Evolutionary conservation across 2,113 vertebrate genomes (phyloP).

Genomic region (Corythoichthys intestinalis): DNA sequence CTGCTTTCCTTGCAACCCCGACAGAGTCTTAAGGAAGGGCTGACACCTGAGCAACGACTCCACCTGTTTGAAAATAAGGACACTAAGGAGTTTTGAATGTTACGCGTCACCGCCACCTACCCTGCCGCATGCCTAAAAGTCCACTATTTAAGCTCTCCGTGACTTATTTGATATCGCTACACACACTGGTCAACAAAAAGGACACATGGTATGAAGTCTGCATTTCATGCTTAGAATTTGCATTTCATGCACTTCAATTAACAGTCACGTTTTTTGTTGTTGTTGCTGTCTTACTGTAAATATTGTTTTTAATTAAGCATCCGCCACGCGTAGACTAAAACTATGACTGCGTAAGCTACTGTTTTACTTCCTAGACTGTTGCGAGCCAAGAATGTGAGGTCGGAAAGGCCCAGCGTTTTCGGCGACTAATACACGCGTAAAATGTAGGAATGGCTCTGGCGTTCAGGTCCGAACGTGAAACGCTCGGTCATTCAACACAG

Average conservation of each 20-base stretch:
- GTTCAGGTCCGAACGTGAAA: slow-evolving; percentile 32
- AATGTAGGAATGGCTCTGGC: slow-evolving; percentile 43
- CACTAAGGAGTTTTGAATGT: slow-evolving; percentile 77
- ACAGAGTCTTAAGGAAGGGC: slow-evolving; percentile 79
- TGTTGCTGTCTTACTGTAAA: slow-evolving; percentile 77
- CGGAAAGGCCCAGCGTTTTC: slow-evolving; percentile 35
- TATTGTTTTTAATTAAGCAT: slow-evolving; percentile 75
- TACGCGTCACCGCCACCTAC: slow-evolving; percentile 22
- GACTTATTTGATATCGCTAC: slow-evolving; percentile 67
- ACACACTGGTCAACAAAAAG: slow-evolving; percentile 74
- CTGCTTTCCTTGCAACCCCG: slow-evolving; percentile 5
- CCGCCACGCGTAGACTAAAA: slow-evolving; percentile 70
- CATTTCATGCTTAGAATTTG: slow-evolving; percentile 74
- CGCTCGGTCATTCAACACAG: slow-evolving; percentile 24
- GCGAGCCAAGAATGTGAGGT: slow-evolving; percentile 65
- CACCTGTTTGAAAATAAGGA: slow-evolving; percentile 80
- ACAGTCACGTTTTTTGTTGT: slow-evolving; percentile 69
- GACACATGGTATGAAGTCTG: slow-evolving; percentile 73
- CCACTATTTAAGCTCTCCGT: slow-evolving; percentile 72
- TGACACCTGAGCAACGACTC: slow-evolving; percentile 79
- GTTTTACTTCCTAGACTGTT: slow-evolving; percentile 75
- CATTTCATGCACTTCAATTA: slow-evolving; percentile 79
- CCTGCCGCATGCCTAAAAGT: slow-evolving; percentile 70
- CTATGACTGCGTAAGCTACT: slow-evolving; percentile 79
- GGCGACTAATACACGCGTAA: slow-evolving; percentile 43